Base-by-base conservation (phyloP, 2,113 vertebrate species). In the Lepus timidus region DNA sequence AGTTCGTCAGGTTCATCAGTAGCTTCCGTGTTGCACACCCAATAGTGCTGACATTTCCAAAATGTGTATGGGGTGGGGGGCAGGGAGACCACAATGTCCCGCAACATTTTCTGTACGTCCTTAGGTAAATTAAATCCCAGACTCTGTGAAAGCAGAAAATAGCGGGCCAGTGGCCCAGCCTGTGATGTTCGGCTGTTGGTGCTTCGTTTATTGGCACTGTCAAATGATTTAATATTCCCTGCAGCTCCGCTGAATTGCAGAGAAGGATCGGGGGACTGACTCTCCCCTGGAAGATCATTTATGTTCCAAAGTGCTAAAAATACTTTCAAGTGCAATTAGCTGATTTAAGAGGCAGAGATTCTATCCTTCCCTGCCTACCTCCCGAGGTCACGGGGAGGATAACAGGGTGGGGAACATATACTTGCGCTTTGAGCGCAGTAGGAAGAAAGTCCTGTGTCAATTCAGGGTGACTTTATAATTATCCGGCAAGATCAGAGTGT, bases 201-300 rank as follows among this genome's bases (percentile, higher is more conserved):
- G 87, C 91, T 20, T 81, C 3, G 33, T 88, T 27, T 75, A 49
- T 86, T 80, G 55, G 20, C 31, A 9, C 23, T 3, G 1, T 58
- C n/a, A 1, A 17, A 1, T 86, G 74, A 14, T 36, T 96, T 8
- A 52, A 27, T 51, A 91, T 70, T 85, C 82, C 61, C n/a, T n/a
- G 12, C 12, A 12, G 80, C 90, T 96, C 84, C 20, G 11, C 90
- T 39, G 55, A 82, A 67, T 33, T 88, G 94, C 55, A 61, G 93
- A 91, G 95, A 97, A 86, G 91, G 95, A 85, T 71, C 93, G 91
- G 93, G 76, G 76, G 94, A 88, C 23, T 12, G 61, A 82, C 91
- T 61, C 88, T 75, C 82, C 95, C 74, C 90, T 81, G 93, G 88
- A 93, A 87, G 80, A 87, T 65, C 95, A 83, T 85, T 96, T 95